Conservation (phyloP, 1,140 invertebrate species). For the Diachasmimorpha longicaudata region DNA sequence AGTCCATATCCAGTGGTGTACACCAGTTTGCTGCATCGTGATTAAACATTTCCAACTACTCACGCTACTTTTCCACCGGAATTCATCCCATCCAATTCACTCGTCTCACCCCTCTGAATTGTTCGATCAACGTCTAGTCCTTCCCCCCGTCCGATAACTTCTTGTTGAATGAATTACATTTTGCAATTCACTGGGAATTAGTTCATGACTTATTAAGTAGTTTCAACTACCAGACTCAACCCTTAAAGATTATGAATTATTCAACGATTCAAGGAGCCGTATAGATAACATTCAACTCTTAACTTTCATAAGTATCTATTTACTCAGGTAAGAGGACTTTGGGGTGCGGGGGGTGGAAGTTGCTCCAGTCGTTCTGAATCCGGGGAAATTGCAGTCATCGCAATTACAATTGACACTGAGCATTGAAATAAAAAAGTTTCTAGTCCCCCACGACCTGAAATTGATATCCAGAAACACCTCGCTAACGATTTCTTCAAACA, state of each 20-base stretch:
- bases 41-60: neutral
- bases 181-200: neutral
- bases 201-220: neutral
- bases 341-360: no score
- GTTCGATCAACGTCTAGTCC: no score
- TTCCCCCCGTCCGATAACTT: neutral
- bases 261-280: neutral
- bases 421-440: no score
- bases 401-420: neutral
- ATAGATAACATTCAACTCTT: neutral
- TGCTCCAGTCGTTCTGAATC: neutral
- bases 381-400: neutral
- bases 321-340: neutral
- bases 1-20: slow-evolving; percentile 10
- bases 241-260: neutral
- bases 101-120: no score
- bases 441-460: no score
- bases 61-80: neutral
- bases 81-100: neutral
- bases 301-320: neutral
- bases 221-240: neutral
- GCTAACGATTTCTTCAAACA: no score
- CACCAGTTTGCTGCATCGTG: neutral
- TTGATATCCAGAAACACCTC: no score
- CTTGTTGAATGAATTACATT: neutral